Evolutionary conservation across 2,797 vertebrate genomes (phyloP), one percentile per base, ranked within the genome.

Genomic region (Peromyscus aztecus): DNA sequence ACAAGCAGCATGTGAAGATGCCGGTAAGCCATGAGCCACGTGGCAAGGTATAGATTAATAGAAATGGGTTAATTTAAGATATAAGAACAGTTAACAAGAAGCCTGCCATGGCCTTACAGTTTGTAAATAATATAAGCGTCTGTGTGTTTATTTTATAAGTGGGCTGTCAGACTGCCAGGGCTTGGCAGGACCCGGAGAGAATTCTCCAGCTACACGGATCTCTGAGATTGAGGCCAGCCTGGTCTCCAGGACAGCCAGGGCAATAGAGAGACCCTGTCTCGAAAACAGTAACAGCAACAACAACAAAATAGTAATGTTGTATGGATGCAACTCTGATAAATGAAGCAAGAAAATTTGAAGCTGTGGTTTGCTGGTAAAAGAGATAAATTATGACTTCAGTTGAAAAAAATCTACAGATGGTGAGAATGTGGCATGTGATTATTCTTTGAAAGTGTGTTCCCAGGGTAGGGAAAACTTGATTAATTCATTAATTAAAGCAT

Each of bases 401-500:
- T 91, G 75, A 55, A 57, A 17, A 97, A 96, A 96, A 94, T 93
- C 34, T 95, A 90, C 93, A 97, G 91, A 96, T 96, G 94, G 94
- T 83, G 0, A 5, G 40, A 94, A 94, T 95, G 43, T 96, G 88
- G 86, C 89, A 92, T 76, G 46, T 55, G 63, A 95, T 97, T 96
- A 90, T 73, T 98, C 92, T 97, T 97, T 96, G 86, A 92, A 97
- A 94, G 80, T 73, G 61, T 65, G 29, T 88, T 88, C 40, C 27
- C 37, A 93, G 71, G 61, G 46, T 91, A 77, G 83, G 27, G n/a
- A 71, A 92, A 96, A 94, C 8, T 91, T 91, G 57, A 29, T 95
- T 77, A 95, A 94, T 91, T 97, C 65, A 95, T 96, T 97, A 98
- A 95, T 97, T 94, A 97, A 96, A 87, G 49, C 6, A 80, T 59